phyloP scores from a whole-genome alignment of 2,888 invertebrate species.

The Mesoligia furuncula region DNA sequence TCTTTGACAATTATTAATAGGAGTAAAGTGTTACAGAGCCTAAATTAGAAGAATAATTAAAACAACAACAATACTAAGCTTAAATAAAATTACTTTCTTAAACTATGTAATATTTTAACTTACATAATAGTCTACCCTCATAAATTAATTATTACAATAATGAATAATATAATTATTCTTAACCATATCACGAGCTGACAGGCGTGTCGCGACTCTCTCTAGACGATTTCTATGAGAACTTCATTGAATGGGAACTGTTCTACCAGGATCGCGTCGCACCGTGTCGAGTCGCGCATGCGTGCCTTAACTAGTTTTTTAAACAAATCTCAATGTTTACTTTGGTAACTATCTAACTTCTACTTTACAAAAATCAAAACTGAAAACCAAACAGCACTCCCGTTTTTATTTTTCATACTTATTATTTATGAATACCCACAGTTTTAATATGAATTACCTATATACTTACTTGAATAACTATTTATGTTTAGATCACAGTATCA shows the following conservation, averaged over 20 bases:
- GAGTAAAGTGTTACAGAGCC: background rate
- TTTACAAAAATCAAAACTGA: background rate
- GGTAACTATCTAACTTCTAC: background rate
- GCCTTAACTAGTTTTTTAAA: background rate
- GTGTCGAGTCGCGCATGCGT: background rate
- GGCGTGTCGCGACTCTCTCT: background rate
- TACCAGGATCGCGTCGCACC: background rate
- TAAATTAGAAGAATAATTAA: background rate
- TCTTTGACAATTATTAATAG: background rate
- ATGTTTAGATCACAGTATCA: background rate
- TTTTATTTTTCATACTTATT: background rate
- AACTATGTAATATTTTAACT: background rate
- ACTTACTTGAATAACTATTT: background rate
- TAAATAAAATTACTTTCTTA: background rate
- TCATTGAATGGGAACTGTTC: background rate
- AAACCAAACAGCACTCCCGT: background rate
- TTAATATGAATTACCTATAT: background rate
- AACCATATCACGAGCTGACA: background rate
- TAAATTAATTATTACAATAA: background rate
- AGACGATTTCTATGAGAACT: background rate
- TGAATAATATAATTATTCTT: background rate
- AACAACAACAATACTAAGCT: background rate
- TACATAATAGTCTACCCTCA: conserved; percentile 4
- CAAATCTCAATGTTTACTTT: background rate
- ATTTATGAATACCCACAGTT: background rate